Percentiles rank a stretch among this genome's conserved stretches.
These are phyloP conservation scores for Tetrax tetrax DNA, from an alignment of 2,113 vertebrate species.

Conservation along the genomic window DNA sequence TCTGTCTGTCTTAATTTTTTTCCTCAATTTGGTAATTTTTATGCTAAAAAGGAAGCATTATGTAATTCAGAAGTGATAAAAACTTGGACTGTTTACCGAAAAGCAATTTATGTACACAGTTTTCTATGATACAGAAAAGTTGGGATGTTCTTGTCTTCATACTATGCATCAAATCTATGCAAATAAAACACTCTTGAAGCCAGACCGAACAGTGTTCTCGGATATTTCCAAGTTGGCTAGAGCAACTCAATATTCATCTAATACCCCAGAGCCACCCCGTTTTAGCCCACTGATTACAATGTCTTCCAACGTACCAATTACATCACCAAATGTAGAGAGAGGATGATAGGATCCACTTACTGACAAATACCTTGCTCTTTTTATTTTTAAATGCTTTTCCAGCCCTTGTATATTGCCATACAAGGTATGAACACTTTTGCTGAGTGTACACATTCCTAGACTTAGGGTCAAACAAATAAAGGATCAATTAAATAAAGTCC, in stretches of 20 bases:
- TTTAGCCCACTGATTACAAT: background rate
- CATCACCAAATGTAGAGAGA: rapidly evolving
- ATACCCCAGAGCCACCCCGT: background rate
- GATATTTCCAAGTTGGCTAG: background rate
- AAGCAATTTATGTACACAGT: background rate
- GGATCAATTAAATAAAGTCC: background rate
- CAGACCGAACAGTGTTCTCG: background rate
- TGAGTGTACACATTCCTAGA: background rate
- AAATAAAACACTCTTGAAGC: background rate
- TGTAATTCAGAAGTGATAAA: constrained; percentile 19
- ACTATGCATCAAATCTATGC: background rate
- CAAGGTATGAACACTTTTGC: background rate
- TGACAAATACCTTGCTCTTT: background rate
- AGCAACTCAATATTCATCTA: background rate
- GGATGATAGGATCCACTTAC: background rate
- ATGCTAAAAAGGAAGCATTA: constrained; percentile 5
- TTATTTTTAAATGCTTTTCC: background rate
- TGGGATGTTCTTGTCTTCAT: background rate
- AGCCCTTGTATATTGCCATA: background rate
- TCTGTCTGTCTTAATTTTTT: background rate
- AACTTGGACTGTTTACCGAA: background rate
- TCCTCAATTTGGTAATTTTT: constrained; percentile 36
- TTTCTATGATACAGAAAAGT: background rate
- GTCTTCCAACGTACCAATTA: background rate
- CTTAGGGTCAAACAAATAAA: background rate